Conservation (phyloP, 2,797 vertebrate genomes). For the Zalophus californianus region DNA sequence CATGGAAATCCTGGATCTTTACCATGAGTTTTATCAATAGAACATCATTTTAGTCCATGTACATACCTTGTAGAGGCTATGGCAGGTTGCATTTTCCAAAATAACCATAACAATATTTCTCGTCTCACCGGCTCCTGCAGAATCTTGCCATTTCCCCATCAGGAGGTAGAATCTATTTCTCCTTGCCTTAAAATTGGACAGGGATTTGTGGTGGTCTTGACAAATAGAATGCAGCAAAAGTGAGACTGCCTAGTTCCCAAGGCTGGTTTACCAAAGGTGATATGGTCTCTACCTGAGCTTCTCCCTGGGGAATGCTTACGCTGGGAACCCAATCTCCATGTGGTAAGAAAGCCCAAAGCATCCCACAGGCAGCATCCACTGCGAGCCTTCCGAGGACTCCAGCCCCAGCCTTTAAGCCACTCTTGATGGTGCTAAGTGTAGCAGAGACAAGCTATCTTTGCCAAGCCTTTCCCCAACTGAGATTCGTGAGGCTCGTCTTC, state of each 20-base stretch:
- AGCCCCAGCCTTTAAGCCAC: not conserved
- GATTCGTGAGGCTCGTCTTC: not conserved
- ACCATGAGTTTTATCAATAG: not conserved
- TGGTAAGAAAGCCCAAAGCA: not conserved
- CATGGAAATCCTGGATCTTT: not conserved
- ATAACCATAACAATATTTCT: not conserved
- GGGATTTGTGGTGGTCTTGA: not conserved
- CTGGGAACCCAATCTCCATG: not conserved
- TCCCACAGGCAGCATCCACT: not conserved
- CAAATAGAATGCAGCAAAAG: not conserved
- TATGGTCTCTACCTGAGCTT: not conserved
- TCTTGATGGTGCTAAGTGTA: no score
- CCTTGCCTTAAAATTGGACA: not conserved
- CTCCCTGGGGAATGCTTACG: not conserved
- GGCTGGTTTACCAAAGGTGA: not conserved
- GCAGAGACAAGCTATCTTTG: not conserved
- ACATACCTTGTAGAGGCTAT: not conserved
- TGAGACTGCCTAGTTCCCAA: not conserved
- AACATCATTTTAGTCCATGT: not conserved
- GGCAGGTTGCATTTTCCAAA: not conserved
- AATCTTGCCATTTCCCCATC: not conserved
- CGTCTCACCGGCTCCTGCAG: not conserved
- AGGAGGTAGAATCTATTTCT: not conserved
- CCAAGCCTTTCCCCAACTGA: not conserved
- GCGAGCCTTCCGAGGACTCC: not conserved